Evolutionary conservation across 2,888 invertebrate genomes (phyloP), one percentile per base, ranked within the genome.

Genomic region (Elysia crispata): DNA sequence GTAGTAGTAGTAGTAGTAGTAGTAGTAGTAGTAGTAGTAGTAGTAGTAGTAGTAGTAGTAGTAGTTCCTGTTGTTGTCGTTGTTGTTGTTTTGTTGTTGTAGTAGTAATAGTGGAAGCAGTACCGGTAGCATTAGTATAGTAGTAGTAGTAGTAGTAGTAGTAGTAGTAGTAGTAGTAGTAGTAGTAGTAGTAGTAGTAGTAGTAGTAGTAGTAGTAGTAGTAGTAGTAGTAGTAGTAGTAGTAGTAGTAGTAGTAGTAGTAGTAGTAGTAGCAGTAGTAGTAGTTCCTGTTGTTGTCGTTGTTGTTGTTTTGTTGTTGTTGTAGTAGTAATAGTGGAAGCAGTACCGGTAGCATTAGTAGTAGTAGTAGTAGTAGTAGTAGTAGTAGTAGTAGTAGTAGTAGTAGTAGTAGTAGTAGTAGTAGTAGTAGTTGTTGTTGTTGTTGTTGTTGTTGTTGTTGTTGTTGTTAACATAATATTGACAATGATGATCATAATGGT

Each of bases 211-310:
- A 70, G 70, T 15, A 31, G 70, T 70, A 31, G 70, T 31, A 70
- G 70, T 33, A 70, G 70, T 33, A 70, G 70, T 33, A 70, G 33
- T 70, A 70, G 70, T 70, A 70, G 70, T 20, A 70, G 70, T 31
- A 70, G 33, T 70, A 70, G 30, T 33, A 31, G 31, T 28, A 70
- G 70, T 33, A 70, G 70, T 33, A 70, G 70, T 31, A 70, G 70
- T 70, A 31, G 70, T 70, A 31, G 70, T 70, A 31, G 70, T 33
- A 31, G 70, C 23, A 70, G 70, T 33, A 70, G 70, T 31, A 70
- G 70, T 28, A 31, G 33, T 33, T 31, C 33, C 23, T 31, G 70
- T 20, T 31, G 23, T 33, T 31, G 70, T 33, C 30, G 70, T 31
- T 31, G 70, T 20, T 31, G 70, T 20, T 31, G 70, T 31, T n/a